phyloP scores from a whole-genome alignment of 2,113 vertebrate species.

The Rhinoptilus africanus region DNA sequence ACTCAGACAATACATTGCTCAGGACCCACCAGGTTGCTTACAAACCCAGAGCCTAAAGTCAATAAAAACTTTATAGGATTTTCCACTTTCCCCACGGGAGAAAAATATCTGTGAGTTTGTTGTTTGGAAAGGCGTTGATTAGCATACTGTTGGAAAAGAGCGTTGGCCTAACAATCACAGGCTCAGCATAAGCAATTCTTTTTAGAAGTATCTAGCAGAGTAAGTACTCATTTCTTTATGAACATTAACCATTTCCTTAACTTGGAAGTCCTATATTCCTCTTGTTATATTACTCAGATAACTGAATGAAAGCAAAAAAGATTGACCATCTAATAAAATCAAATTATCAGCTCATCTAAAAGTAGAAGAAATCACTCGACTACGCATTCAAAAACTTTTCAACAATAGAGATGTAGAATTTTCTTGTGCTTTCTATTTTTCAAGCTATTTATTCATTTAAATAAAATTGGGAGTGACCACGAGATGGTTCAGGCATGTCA shows the following conservation, averaged over 20 bases:
- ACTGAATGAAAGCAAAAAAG: background rate
- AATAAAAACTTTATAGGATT: conserved; percentile 29
- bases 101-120: conserved; percentile 2
- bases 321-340: background rate
- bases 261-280: background rate
- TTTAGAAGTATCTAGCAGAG: background rate
- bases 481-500: background rate
- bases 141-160: conserved; percentile 34
- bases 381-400: background rate
- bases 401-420: background rate
- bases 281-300: background rate
- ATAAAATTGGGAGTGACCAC: background rate
- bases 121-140: conserved; percentile 32
- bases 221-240: background rate
- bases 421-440: background rate
- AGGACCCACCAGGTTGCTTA: background rate
- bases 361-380: background rate
- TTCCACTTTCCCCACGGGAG: background rate
- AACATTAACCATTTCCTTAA: conserved; percentile 1
- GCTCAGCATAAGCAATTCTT: background rate
- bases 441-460: background rate
- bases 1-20: background rate
- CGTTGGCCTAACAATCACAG: conserved; percentile 12
- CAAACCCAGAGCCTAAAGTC: background rate
- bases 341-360: background rate